Evolutionary conservation across 2,113 vertebrate species (phyloP), one percentile per base, ranked within the genome.

Genomic region (Vulpes lagopus): DNA sequence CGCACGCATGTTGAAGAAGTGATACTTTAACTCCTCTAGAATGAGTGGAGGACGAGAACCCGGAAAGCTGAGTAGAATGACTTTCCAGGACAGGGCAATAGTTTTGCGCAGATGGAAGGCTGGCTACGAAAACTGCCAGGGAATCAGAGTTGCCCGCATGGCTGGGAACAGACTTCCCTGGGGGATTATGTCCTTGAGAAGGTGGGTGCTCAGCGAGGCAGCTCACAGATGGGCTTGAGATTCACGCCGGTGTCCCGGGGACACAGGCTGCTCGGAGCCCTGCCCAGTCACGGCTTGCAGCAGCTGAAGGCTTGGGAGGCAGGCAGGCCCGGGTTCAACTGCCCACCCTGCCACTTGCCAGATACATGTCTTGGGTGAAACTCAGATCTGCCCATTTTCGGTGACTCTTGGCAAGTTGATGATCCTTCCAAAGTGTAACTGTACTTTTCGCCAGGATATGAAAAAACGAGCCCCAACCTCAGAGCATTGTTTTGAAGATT

Each of bases 261-360:
- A 25, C 3, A 5, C 1, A 12, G 17, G 25, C 53, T 17, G 32
- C 17, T 20, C 0, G 0, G 1, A 0, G 49, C 12, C 9, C 30
- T 5, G 10, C n/a, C 43, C 53, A n/a, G 32, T 16, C 67, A 20
- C 0, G 4, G 55, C 3, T 6, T 23, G 8, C 20, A 8, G 30
- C 5, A 2, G 51, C 49, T 32, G 30, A n/a, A 17, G 4, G 16
- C 23, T 30, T 30, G 32, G 35, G n/a, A 71, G 11, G 8, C 2
- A 1, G 65, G 17, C 11, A 22, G 14, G 35, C 14, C 0, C 27
- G 79, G 32, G 12, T 53, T 91, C 60, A 38, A 1, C 7, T 51
- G 16, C 17, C 15, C 11, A 1, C 57, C 76, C 57, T n/a, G 38
- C 67, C 59, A n/a, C 60, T 32, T 71, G 43, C 89, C 38, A 69